Evolutionary conservation across 2,797 vertebrate genomes (phyloP).

Genomic region (Thaleichthys pacificus): DNA sequence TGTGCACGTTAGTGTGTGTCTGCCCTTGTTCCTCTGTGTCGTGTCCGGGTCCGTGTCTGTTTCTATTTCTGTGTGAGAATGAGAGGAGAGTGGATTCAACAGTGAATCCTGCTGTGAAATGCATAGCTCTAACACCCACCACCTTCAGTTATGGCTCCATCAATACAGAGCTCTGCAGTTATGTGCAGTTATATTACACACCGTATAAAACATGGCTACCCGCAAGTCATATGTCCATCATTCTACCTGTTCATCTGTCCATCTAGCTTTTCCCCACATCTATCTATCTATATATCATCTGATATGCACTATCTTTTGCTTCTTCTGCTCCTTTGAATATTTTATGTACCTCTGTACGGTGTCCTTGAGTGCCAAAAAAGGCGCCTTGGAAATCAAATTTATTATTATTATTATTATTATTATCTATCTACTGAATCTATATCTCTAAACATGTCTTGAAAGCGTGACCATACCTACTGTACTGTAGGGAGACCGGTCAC

Average conservation of each 20-base stretch:
- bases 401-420: too few relatives aligned
- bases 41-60: background rate
- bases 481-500: too few relatives aligned
- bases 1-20: background rate
- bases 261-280: too few relatives aligned
- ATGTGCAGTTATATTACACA: background rate
- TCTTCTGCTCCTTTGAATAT: too few relatives aligned
- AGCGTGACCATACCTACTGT: background rate
- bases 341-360: too few relatives aligned
- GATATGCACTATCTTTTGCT: background rate
- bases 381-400: too few relatives aligned
- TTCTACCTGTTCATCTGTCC: background rate
- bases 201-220: background rate
- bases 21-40: background rate
- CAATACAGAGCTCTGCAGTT: background rate
- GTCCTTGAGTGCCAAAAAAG: too few relatives aligned
- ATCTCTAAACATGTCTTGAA: background rate
- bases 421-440: background rate
- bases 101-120: conserved; percentile 14
- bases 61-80: background rate
- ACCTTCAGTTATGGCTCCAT: background rate
- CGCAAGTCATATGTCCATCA: too few relatives aligned
- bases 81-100: background rate
- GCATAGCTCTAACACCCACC: conserved; percentile 50
- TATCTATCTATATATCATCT: background rate